phyloP scores from a whole-genome alignment of 2,113 vertebrate genomes.

The Heteronetta atricapilla region DNA sequence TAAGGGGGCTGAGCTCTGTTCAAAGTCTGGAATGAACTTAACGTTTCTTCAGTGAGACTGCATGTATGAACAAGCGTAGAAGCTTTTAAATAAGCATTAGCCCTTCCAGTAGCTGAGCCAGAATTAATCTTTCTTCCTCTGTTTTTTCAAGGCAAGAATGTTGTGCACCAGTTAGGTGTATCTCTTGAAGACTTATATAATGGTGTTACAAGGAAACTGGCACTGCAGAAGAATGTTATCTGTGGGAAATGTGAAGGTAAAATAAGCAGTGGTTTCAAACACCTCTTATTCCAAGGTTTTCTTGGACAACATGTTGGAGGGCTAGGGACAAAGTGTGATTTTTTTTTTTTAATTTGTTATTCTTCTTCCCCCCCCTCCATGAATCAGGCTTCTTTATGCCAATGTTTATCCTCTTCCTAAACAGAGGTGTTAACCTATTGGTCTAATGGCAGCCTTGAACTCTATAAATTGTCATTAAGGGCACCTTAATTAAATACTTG shows the following conservation, averaged over 20 bases:
- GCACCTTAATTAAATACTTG: not conserved
- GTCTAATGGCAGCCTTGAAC: not conserved
- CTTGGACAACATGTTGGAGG: not conserved
- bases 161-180: constrained; percentile 92
- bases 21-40: constrained; percentile 6
- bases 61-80: not conserved
- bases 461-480: not conserved
- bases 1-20: constrained; percentile 21
- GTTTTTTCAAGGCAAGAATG: constrained; percentile 87
- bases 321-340: not conserved
- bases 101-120: not conserved
- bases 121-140: not conserved
- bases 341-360: too few relatives aligned
- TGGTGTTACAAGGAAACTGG: constrained; percentile 90
- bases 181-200: constrained; percentile 94
- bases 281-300: not conserved
- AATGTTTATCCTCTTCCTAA: not conserved
- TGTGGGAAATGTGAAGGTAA: constrained; percentile 97
- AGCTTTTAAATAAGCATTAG: not conserved
- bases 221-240: constrained; percentile 95
- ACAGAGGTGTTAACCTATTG: not conserved
- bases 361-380: too few relatives aligned
- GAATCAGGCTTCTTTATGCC: not conserved
- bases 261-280: not conserved
- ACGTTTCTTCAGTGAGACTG: constrained; percentile 34